Percentiles rank a stretch among this genome's conserved stretches.
Evolutionary conservation across 1,140 invertebrate genomes (phyloP).

Genomic region (Drosophila nigrodunni): DNA sequence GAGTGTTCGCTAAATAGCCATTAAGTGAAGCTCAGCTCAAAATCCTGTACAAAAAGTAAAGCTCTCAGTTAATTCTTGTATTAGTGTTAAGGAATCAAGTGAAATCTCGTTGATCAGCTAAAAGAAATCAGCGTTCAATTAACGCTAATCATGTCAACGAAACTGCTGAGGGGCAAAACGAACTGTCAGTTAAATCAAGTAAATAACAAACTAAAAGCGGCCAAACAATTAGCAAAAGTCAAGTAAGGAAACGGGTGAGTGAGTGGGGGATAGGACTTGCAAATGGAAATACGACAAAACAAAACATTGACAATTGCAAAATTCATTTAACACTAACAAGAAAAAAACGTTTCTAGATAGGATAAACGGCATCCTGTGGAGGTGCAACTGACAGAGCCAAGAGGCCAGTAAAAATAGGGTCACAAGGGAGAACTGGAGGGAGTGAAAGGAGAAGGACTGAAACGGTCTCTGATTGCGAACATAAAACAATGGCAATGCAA

Average conservation of each 20-base stretch:
- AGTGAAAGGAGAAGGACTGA: neutral
- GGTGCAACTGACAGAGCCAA: constrained; percentile 17
- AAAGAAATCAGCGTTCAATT: constrained; percentile 65
- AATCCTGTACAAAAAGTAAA: constrained; percentile 15
- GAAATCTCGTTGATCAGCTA: constrained; percentile 26
- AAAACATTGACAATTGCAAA: constrained; percentile 57
- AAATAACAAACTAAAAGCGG: constrained; percentile 58
- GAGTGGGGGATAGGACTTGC: neutral
- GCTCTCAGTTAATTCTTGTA: neutral
- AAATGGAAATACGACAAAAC: constrained; percentile 14
- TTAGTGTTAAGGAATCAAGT: constrained; percentile 25
- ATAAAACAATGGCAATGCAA: constrained; percentile 54
- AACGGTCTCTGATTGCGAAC: constrained; percentile 45
- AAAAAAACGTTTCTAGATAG: neutral
- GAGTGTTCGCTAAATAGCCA: constrained; percentile 28
- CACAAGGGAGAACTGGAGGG: neutral
- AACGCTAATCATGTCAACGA: constrained; percentile 64
- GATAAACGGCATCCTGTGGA: constrained; percentile 18
- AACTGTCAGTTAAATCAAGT: constrained; percentile 44
- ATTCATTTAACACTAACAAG: constrained; percentile 22
- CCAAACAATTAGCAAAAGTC: constrained; percentile 51
- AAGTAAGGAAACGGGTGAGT: constrained; percentile 1
- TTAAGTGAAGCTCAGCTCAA: constrained; percentile 33
- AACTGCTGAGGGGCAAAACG: neutral
- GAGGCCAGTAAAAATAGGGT: neutral